Conservation (phyloP, 1,140 invertebrate species). For the Conus betulinus region DNA sequence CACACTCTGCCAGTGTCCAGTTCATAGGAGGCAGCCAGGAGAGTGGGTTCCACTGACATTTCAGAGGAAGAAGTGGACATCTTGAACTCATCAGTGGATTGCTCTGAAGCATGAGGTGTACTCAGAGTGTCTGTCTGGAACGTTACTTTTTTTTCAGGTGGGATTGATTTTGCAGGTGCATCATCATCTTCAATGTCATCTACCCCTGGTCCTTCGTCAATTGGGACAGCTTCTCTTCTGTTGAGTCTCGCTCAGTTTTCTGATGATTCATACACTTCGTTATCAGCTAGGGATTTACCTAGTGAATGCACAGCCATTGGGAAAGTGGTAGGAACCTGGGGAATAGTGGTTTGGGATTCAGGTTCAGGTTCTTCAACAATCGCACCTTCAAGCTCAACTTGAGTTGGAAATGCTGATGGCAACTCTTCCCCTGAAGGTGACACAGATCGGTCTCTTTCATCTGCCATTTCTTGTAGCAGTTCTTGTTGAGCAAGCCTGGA, state of each 20-base stretch:
- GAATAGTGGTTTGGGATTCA: conserved; percentile 32
- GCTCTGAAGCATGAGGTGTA: conserved; percentile 41
- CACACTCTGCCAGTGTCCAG: conserved; percentile 73
- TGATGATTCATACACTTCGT: conserved; percentile 70
- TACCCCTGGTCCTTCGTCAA: conserved; percentile 62
- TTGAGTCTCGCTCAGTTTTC: conserved; percentile 70
- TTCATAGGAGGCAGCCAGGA: conserved; percentile 74
- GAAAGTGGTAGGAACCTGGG: conserved; percentile 52
- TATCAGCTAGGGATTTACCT: conserved; percentile 65
- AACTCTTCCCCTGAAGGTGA: conserved; percentile 64
- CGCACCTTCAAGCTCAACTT: conserved; percentile 52
- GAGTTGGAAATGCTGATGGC: conserved; percentile 56
- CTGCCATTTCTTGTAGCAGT: conserved; percentile 63
- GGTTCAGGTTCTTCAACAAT: conserved; percentile 29
- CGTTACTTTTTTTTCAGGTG: conserved; percentile 64
- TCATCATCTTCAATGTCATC: conserved; percentile 63
- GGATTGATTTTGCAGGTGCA: conserved; percentile 44
- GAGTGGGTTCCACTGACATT: conserved; percentile 69
- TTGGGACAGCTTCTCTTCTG: conserved; percentile 69
- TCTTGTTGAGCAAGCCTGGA: conserved; percentile 70
- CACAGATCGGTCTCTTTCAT: conserved; percentile 67
- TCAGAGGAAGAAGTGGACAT: conserved; percentile 73
- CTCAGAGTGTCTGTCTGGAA: conserved; percentile 62
- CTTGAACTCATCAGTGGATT: conserved; percentile 70
- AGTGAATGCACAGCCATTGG: conserved; percentile 63